Conservation (phyloP, 2,113 vertebrate genomes). For the Amblyopsis rosae region DNA sequence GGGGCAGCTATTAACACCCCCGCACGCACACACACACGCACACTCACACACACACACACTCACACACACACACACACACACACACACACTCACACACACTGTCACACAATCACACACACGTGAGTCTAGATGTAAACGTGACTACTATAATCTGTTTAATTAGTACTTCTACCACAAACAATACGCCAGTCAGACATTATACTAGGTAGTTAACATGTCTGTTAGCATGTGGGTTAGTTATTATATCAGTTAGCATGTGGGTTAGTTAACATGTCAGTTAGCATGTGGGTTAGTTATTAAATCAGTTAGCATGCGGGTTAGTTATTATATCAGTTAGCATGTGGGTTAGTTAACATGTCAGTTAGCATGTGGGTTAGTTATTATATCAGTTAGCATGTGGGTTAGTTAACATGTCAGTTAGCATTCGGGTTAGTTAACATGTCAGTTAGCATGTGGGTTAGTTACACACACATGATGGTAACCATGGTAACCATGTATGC, state of each 20-base stretch:
- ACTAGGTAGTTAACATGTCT: neutral
- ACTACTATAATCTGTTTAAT: neutral
- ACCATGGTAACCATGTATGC: no score
- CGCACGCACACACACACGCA: neutral
- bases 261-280: neutral
- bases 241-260: neutral
- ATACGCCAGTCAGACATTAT: neutral
- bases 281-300: neutral
- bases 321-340: no score
- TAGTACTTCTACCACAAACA: no score
- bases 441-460: neutral
- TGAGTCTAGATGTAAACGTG: neutral
- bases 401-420: no score
- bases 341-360: no score
- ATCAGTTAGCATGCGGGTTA: no score
- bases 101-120: neutral
- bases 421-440: no score
- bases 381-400: no score
- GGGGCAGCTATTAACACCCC: constrained; percentile 74
- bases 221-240: neutral
- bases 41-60: neutral
- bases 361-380: no score
- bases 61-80: no score
- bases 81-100: neutral
- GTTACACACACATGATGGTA: no score